Evolutionary conservation across 2,888 invertebrate genomes (phyloP).

Genomic region (Oithona nana): DNA sequence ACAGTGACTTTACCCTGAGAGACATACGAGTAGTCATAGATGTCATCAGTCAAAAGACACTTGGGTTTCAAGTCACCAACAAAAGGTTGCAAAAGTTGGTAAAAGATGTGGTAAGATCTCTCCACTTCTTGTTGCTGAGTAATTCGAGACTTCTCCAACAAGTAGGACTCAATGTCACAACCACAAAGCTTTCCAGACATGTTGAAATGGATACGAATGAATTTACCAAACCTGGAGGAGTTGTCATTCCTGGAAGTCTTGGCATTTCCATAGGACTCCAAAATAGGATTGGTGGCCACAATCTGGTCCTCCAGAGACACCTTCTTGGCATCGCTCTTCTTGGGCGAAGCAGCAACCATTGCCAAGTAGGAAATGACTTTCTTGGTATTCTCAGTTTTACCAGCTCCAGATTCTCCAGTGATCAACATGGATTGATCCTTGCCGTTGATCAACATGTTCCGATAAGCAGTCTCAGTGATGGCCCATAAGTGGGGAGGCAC

Average conservation of each 20-base stretch:
- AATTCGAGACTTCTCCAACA: constrained; percentile 99
- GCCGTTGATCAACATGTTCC: constrained; percentile 71
- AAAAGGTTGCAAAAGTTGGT: constrained; percentile 45
- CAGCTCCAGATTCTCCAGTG: constrained; percentile 16
- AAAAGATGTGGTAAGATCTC: constrained; percentile 99
- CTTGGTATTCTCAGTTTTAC: constrained; percentile 16
- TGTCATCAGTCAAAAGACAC: constrained; percentile 49
- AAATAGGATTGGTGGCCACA: constrained; percentile 96
- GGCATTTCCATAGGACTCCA: constrained; percentile 98
- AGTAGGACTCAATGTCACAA: constrained; percentile 99
- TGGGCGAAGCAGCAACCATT: constrained; percentile 13
- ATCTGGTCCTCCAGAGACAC: constrained; percentile 97
- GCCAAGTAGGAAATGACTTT: constrained; percentile 16
- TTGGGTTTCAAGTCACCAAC: constrained; percentile 60
- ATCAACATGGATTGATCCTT: constrained; percentile 16
- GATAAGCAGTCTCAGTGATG: constrained; percentile 94
- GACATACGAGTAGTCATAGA: constrained; percentile 67
- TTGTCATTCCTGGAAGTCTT: constrained; percentile 99
- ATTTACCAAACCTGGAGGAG: constrained; percentile 94
- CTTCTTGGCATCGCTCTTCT: constrained; percentile 29
- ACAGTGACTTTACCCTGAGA: constrained; percentile 84
- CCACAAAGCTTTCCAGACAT: constrained; percentile 98
- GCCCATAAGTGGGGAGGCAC: constrained; percentile 98
- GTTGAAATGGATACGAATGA: constrained; percentile 99
- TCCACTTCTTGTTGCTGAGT: constrained; percentile 95